Base-by-base conservation (phyloP, 53 echinoderm and acorn worm genomes). In the Luidia sarsii region DNA sequence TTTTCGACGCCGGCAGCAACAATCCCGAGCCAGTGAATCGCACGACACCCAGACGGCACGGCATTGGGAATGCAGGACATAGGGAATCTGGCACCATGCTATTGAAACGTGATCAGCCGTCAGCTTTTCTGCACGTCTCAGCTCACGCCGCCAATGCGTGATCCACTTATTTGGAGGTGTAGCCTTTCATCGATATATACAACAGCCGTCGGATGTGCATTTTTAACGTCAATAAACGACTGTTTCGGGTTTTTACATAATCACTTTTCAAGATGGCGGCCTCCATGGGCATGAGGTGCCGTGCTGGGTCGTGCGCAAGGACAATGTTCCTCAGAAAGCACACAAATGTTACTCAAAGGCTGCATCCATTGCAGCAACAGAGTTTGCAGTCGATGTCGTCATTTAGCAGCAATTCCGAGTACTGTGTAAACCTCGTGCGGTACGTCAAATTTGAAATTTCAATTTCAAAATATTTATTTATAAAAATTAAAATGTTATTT, bases 271-370 rank as follows among this genome's bases (percentile, higher is more conserved):
- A 83, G 34, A 89, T 89, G 89, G 89, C 89, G 28, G 83, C 89
- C 59, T 45, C 83, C 89, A 89, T 89, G 19, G 55, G 79, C 89
- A 89, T 89, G 19, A 65, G 79, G 79, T 6, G 24, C 25, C 61
- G 60, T 62, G 62, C 53, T 35, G 37, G 28, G 32, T 49, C 27
- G 6, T 45, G 34, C n/a, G 64, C 19, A 2, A 57, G 39, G 18
- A 60, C 39, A 31, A 45, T 75, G n/a, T 61, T 75, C 10, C 32
- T 59, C 20, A 32, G 5, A 45, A 75, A 39, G 7, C 48, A 46
- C 60, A 29, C 55, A 2, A 75, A 75, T 20, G 18, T 38, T 9
- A 18, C 9, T 1, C 59, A 24, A 46, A n/a, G 60, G 3, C 0
- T 75, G 10, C 33, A 15, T 1, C 23, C 57, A 39, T 33, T 10